These are phyloP conservation scores for Melitaea cinxia DNA, from an alignment of 1,140 invertebrate species.

Conservation along the genomic window DNA sequence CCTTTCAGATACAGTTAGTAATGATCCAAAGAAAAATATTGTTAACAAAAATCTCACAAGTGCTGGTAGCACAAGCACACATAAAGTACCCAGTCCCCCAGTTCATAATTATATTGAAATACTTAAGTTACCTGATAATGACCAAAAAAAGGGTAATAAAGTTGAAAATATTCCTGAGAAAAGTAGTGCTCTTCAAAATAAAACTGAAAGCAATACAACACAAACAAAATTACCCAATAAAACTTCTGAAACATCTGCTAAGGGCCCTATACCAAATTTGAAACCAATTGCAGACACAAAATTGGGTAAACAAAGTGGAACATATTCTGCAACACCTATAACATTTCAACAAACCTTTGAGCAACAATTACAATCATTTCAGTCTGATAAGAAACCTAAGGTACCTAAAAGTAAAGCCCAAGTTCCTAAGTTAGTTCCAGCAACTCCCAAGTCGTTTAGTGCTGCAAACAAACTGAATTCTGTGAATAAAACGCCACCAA, in stretches of 20 bases:
- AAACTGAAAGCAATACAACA: conserved; percentile 46
- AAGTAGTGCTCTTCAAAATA: conserved; percentile 41
- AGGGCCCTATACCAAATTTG: conserved; percentile 79
- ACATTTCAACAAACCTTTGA: conserved; percentile 82
- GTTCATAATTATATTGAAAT: conserved; percentile 84
- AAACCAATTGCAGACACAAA: conserved; percentile 80
- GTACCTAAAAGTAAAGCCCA: conserved; percentile 73
- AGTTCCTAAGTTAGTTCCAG: conserved; percentile 74
- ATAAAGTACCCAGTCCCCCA: conserved; percentile 78
- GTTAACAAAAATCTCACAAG: conserved; percentile 66
- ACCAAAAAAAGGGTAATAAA: conserved; percentile 61
- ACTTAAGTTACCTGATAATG: conserved; percentile 81
- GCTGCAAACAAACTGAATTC: conserved; percentile 58
- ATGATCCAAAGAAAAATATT: conserved; percentile 64
- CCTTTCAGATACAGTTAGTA: conserved; percentile 46
- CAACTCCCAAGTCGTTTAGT: conserved; percentile 68
- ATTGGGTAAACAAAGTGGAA: conserved; percentile 65
- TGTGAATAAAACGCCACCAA: conserved; percentile 43
- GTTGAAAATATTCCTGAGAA: conserved; percentile 52
- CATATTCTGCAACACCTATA: conserved; percentile 65
- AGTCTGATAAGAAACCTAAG: conserved; percentile 75
- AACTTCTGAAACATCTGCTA: conserved; percentile 64
- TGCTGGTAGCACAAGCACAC: conserved; percentile 49
- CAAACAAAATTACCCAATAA: conserved; percentile 52
- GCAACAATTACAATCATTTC: conserved; percentile 70